Conservation (phyloP, 2,888 invertebrate genomes). For the Ormyrus labotus region DNA sequence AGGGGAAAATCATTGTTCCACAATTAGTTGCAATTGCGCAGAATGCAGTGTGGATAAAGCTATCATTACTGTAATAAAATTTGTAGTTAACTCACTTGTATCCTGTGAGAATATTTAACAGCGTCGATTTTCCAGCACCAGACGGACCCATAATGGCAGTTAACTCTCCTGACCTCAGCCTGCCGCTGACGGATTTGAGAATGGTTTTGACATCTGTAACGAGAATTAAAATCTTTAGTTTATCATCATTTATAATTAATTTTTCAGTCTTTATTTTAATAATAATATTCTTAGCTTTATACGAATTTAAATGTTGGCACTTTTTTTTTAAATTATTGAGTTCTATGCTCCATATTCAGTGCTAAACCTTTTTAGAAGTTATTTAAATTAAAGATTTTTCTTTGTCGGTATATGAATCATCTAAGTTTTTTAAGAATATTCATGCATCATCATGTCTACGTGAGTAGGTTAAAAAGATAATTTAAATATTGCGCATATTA, state of each 20-base stretch:
- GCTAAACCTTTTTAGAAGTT: background rate
- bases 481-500: too few relatives aligned
- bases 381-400: background rate
- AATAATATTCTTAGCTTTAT: background rate
- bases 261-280: background rate
- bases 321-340: too few relatives aligned
- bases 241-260: too few relatives aligned
- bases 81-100: slow-evolving; percentile 86
- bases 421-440: too few relatives aligned
- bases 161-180: slow-evolving; percentile 91
- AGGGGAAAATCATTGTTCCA: background rate
- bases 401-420: background rate
- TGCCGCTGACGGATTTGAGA: slow-evolving; percentile 92
- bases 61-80: background rate
- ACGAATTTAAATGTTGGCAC: too few relatives aligned
- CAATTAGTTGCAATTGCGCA: background rate
- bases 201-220: slow-evolving; percentile 89
- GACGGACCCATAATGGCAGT: slow-evolving; percentile 99
- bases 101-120: slow-evolving; percentile 95
- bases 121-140: slow-evolving; percentile 94
- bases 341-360: too few relatives aligned
- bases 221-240: slow-evolving; percentile 57
- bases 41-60: background rate
- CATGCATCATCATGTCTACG: too few relatives aligned
- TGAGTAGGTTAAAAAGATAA: too few relatives aligned